phyloP scores from a whole-genome alignment of 2,797 vertebrate genomes.

The Allobates femoralis region DNA sequence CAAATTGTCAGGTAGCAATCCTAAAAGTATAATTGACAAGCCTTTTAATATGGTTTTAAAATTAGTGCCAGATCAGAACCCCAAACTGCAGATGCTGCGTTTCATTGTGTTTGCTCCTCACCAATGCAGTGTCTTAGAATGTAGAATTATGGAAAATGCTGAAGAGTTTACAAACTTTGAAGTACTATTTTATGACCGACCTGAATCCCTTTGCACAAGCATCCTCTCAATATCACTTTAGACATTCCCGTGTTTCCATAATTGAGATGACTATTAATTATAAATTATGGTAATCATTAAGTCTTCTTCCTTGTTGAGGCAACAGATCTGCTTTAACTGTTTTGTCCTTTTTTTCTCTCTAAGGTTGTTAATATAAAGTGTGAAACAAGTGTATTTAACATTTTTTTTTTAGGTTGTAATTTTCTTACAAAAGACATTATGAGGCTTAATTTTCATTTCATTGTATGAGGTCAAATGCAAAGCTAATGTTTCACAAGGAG shows the following conservation, averaged over 20 bases:
- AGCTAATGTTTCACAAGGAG: constrained; percentile 91
- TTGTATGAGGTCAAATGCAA: constrained; percentile 89
- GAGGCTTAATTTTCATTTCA: constrained; percentile 77
- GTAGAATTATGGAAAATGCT: no score
- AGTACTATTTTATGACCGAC: no score
- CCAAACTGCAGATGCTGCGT: no score
- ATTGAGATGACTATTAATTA: neutral
- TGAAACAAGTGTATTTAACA: neutral
- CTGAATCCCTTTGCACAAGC: no score
- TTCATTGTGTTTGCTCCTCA: no score
- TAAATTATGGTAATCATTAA: neutral
- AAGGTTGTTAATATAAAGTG: neutral
- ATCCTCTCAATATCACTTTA: neutral
- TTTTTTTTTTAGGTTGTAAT: constrained; percentile 1
- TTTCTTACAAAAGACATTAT: constrained; percentile 69
- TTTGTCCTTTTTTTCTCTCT: neutral
- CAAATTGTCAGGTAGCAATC: no score
- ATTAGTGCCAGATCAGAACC: no score
- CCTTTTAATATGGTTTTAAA: no score
- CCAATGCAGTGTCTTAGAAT: no score
- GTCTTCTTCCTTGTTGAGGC: neutral
- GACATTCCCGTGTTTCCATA: no score
- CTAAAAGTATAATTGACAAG: no score
- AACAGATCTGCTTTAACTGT: neutral
- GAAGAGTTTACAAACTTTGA: no score